Conservation (phyloP, 1,140 invertebrate genomes). For the Drosophila arizonae region DNA sequence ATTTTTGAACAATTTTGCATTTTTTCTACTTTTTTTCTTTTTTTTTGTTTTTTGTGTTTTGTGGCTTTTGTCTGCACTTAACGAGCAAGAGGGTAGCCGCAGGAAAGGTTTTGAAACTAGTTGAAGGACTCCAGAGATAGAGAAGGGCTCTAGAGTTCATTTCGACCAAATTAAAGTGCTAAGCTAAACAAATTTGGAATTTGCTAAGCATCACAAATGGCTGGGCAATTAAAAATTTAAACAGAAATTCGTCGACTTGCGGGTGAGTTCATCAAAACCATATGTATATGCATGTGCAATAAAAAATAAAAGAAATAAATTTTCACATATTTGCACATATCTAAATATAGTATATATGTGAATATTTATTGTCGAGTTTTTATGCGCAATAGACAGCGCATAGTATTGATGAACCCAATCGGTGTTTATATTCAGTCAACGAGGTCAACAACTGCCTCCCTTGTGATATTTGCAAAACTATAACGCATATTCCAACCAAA, state of each 20-base stretch:
- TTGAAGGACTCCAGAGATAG: conserved; percentile 1
- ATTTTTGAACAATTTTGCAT: neutral
- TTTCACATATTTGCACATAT: neutral
- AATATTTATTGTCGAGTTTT: conserved; percentile 38
- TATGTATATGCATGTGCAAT: neutral
- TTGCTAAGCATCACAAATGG: conserved; percentile 14
- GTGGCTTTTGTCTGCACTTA: conserved; percentile 57
- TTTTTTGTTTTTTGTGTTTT: conserved; percentile 16
- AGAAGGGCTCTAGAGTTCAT: no score
- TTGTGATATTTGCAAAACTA: conserved; percentile 18
- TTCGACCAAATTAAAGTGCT: conserved; percentile 1
- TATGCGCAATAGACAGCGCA: conserved; percentile 8
- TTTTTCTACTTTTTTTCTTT: neutral
- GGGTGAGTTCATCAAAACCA: neutral
- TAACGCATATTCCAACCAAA: conserved; percentile 7
- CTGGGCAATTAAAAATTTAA: conserved; percentile 58
- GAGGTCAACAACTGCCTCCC: conserved; percentile 43
- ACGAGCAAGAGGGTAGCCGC: conserved; percentile 51
- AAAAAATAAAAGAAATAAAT: neutral
- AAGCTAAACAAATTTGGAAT: conserved; percentile 31
- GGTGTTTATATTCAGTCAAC: conserved; percentile 45
- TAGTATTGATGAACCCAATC: conserved; percentile 58
- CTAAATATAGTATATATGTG: conserved; percentile 4
- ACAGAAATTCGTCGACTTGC: conserved; percentile 18
- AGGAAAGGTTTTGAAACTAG: conserved; percentile 49